Base-by-base conservation (phyloP, 1,140 invertebrate species). In the Drosophila arizonae region DNA sequence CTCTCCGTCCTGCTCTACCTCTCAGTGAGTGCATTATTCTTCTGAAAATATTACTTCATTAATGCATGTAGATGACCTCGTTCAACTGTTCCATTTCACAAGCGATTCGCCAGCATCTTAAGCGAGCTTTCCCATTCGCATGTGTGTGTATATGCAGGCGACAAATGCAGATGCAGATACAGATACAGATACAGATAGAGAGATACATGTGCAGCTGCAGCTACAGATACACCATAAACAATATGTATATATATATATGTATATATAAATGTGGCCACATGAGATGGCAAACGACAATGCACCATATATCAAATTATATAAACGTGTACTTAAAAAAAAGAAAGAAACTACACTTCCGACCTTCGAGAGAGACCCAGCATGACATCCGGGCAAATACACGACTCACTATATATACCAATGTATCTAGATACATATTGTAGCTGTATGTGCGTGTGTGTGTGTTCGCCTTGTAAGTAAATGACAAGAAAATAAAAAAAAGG, bases 221-320 rank as follows among this genome's bases (percentile, higher is more conserved):
- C 62, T 77, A 54, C 73, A 64, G 56, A 75, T 67, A 41, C 55
- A 28, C 51, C 51, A 48, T 39, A 43, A 64, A 52, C 62, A 67
- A 48, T 61, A 67, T 50, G 10, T 39, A 24, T 6, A 30, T 6
- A 48, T 61, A 67, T 43, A 13, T 45, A 24, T 6, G 3, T 6
- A 30, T 30, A 30, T 48, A 36, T 51, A 33, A 52, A 61, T 57
- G 61, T 60, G 66, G 72, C 65, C 76, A 67, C 63, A 81, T 60
- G 78, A 75, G 80, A 81, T 72, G 82, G 75, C 74, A 87, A 81
- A 87, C 77, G 82, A 85, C 76, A 80, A 85, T 84, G 81, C 77
- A 69, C 76, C 79, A 82, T 88, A 87, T 87, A 87, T 88, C 79
- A 87, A 88, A 87, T 88, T 79, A 88, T 87, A 82, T 82, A 88